Percentiles rank a stretch among this genome's conserved stretches.
Evolutionary conservation across 2,797 vertebrate species (phyloP).

Genomic region (Sorex maritimensis): DNA sequence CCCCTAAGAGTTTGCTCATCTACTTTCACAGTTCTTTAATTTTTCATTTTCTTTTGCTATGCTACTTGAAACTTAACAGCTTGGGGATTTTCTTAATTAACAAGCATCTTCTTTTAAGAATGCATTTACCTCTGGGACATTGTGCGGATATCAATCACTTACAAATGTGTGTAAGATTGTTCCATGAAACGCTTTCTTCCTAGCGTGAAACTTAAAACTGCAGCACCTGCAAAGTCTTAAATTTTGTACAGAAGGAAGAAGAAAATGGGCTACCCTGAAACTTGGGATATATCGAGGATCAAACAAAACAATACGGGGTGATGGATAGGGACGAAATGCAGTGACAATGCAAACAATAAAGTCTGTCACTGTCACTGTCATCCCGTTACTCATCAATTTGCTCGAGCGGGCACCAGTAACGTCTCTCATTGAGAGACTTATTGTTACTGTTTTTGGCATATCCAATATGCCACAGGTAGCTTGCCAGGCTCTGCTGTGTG

Average conservation of each 20-base stretch:
- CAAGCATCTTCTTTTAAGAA: slow-evolving; percentile 23
- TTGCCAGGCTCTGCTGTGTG: too few species aligned
- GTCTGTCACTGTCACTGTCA: too few species aligned
- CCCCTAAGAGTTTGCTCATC: neutral
- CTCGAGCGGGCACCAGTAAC: too few species aligned
- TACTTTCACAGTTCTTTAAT: neutral
- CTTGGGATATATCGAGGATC: fast-evolving
- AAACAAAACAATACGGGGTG: neutral
- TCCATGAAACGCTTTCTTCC: neutral
- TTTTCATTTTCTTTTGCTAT: slow-evolving; percentile 6
- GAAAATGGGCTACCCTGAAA: neutral
- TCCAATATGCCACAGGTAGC: too few species aligned
- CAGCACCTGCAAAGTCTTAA: neutral
- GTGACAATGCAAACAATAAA: neutral
- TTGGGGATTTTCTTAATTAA: slow-evolving; percentile 60
- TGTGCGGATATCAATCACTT: neutral
- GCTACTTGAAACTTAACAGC: neutral
- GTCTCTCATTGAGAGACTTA: too few species aligned
- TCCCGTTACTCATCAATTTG: too few species aligned
- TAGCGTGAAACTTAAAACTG: slow-evolving; percentile 9
- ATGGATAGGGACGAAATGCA: neutral
- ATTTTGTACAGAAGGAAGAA: slow-evolving; percentile 42
- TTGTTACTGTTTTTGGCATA: too few species aligned
- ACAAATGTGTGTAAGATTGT: neutral
- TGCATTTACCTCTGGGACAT: slow-evolving; percentile 16